phyloP scores from a whole-genome alignment of 30 jellyfish, hydroid and myxozoan genomes.

The Aurelia sp. region DNA sequence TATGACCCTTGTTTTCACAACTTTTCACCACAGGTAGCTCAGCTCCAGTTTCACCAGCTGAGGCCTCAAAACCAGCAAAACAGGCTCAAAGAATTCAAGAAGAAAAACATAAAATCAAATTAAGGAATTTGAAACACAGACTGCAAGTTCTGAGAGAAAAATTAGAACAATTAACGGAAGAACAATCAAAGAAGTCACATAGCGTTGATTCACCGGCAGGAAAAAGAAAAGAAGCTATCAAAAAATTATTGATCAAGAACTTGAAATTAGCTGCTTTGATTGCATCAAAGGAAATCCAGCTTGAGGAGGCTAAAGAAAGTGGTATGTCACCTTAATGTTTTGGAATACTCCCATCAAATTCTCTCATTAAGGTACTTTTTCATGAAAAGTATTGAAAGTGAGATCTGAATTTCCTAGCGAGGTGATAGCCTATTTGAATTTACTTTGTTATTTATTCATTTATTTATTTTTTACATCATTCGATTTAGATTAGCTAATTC shows the following conservation, averaged over 20 bases:
- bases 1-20: too few relatives aligned
- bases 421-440: too few relatives aligned
- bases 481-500: too few relatives aligned
- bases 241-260: conserved; percentile 83
- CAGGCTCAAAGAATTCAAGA: conserved; percentile 71
- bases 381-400: background rate
- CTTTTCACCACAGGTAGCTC: background rate
- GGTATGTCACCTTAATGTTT: conserved; percentile 23
- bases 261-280: conserved; percentile 94
- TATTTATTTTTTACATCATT: too few relatives aligned
- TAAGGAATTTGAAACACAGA: conserved; percentile 71
- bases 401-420: too few relatives aligned
- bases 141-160: conserved; percentile 61
- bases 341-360: background rate
- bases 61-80: conserved; percentile 76
- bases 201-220: conserved; percentile 73
- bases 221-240: conserved; percentile 90
- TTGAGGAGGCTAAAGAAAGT: conserved; percentile 92
- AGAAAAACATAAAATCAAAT: conserved; percentile 59
- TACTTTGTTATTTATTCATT: too few relatives aligned
- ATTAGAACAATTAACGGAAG: conserved; percentile 79
- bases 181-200: conserved; percentile 94
- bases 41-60: conserved; percentile 70
- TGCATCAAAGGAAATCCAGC: conserved; percentile 94
- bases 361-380: background rate